Conservation (phyloP, 2,113 vertebrate species). For the Pedionomus torquatus region DNA sequence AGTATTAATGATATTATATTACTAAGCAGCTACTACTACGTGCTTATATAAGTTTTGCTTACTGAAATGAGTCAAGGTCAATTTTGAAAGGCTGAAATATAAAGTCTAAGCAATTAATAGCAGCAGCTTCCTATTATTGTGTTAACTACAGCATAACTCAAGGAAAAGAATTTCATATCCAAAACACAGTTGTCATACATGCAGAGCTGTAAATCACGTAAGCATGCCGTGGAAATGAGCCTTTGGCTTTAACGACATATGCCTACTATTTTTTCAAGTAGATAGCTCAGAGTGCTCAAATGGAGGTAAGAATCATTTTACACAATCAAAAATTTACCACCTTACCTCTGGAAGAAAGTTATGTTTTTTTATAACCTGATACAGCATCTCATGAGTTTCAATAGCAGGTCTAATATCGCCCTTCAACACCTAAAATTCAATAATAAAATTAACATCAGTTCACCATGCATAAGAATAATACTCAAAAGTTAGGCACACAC, state of each 20-base stretch:
- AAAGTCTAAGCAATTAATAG: background rate
- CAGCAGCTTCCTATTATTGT: background rate
- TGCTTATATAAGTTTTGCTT: background rate
- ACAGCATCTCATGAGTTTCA: conserved; percentile 99
- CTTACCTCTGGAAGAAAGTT: conserved; percentile 98
- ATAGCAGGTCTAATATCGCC: conserved; percentile 98
- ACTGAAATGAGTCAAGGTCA: background rate
- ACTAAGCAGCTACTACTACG: background rate
- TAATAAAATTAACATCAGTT: background rate
- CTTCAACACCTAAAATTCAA: conserved; percentile 88
- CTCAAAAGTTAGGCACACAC: background rate
- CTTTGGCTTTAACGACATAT: background rate
- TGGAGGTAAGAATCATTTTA: background rate
- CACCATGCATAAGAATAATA: background rate
- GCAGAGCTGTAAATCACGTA: background rate
- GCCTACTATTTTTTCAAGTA: background rate
- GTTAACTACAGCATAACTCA: background rate
- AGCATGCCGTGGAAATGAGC: background rate
- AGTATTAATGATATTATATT: background rate
- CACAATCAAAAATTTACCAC: background rate
- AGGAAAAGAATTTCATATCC: background rate
- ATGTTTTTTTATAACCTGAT: conserved; percentile 99
- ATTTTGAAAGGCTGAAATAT: background rate
- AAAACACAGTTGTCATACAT: background rate
- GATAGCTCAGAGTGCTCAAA: background rate